Evolutionary conservation across 1,140 invertebrate species (phyloP), one percentile per base, ranked within the genome.

Genomic region (Diuraphis noxia): DNA sequence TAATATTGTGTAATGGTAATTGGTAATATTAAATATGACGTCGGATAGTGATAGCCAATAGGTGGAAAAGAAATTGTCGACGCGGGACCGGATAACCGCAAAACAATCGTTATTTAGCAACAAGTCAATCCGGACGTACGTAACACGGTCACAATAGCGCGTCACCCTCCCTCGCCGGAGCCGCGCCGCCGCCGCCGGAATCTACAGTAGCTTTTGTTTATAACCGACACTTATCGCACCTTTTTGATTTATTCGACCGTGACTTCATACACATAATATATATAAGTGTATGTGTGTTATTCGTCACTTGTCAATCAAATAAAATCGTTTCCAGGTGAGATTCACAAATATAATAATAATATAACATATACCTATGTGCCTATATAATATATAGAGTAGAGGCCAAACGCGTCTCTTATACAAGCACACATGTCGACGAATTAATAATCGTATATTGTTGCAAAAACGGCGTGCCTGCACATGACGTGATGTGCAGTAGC

Each of bases 51-150:
- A 41, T 82, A n/a, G n/a, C n/a, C n/a, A n/a, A n/a, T n/a, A 9
- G 81, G 38, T 17, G 38, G 25, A 82, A 82, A 41, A 82, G 81
- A 30, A 82, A 82, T 17, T 13, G 23, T 4, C 81, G 82, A 30
- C 40, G 36, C 34, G 46, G 19, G 84, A 36, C 82, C 82, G 82
- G 84, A 86, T 19, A 46, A 63, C 86, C 86, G 86, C 86, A 63
- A 88, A 88, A 88, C 86, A 88, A 88, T 88, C 86, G 86, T 88
- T 56, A 56, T 87, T 87, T 87, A 87, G 84, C 41, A n/a, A 85
- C 41, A 40, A 56, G 46, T 87, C 49, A 56, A 52, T 87, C 85
- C 46, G 36, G 19, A 46, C 85, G 85, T 46, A 46, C 49, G 85
- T 87, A 85, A 63, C 49, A 25, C 85, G 34, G 81, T 38, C 36